Conservation (phyloP, 2,888 invertebrate genomes). For the Andricus curvator region DNA sequence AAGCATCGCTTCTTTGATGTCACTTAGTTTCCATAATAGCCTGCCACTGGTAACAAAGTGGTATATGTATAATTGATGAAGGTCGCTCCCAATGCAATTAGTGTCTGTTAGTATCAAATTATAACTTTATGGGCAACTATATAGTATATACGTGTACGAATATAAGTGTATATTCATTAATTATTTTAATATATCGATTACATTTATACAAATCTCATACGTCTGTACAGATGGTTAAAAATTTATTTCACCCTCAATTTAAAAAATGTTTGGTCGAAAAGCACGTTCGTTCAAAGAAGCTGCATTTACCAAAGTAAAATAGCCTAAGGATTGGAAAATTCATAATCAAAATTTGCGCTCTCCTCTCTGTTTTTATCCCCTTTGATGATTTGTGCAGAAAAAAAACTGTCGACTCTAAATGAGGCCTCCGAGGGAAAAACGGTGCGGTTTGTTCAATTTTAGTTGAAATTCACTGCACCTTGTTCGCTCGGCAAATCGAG, state of each 20-base stretch:
- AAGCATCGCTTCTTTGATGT: background rate
- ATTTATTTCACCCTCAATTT: background rate
- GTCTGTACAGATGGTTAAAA: background rate
- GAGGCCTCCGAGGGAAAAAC: background rate
- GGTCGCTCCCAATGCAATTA: background rate
- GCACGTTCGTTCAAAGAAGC: background rate
- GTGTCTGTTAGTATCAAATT: background rate
- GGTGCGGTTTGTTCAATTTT: background rate
- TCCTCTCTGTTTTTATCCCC: background rate
- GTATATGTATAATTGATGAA: conserved; percentile 6
- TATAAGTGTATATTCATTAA: background rate
- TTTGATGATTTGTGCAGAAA: conserved; percentile 1
- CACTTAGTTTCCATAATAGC: background rate
- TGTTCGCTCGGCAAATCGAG: conserved; percentile 23
- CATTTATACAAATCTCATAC: background rate
- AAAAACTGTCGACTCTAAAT: background rate
- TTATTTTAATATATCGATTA: background rate
- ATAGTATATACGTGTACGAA: background rate
- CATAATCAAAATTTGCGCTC: background rate
- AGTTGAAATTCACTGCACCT: conserved; percentile 28
- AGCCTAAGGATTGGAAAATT: background rate
- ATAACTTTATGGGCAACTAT: background rate
- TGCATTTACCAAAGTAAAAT: background rate
- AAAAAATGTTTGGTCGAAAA: background rate
- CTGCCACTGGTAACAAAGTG: background rate